A percentile compares a stretch with the other conserved stretches of the same genome.
phyloP scores from a whole-genome alignment of 2,113 vertebrate species.

The Struthidea cinerea region DNA sequence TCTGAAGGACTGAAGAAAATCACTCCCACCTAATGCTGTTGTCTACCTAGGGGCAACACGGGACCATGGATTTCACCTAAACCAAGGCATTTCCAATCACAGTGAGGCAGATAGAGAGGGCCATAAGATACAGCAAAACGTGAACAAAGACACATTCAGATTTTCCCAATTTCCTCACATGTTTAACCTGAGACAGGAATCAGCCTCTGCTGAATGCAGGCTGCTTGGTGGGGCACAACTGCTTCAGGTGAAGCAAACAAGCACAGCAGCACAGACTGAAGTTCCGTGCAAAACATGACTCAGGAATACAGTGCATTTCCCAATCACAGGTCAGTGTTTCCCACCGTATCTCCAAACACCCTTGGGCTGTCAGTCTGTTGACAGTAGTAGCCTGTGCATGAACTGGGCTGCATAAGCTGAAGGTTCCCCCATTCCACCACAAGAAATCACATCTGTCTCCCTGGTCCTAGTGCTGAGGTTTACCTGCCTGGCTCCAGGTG shows the following conservation, averaged over 20 bases:
- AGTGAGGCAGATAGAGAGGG: not conserved
- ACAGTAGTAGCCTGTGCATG: fast-evolving
- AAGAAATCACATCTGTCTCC: not conserved
- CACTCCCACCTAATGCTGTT: not conserved
- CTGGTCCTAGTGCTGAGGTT: not conserved
- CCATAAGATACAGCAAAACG: not conserved
- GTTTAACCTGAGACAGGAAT: not conserved
- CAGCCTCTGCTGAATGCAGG: not conserved
- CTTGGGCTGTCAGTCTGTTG: not conserved
- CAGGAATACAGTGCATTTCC: not conserved
- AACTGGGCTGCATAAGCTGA: not conserved
- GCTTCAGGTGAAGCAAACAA: not conserved
- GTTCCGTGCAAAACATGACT: fast-evolving
- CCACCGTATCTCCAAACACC: not conserved
- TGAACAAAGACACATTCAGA: not conserved
- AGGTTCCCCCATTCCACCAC: not conserved
- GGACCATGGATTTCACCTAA: not conserved
- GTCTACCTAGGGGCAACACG: not conserved
- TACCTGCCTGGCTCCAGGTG: not conserved
- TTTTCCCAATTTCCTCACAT: not conserved
- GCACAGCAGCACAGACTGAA: not conserved
- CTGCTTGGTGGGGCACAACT: not conserved
- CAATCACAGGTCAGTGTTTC: not conserved
- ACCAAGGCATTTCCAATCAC: not conserved
- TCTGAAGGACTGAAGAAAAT: not conserved